Base-by-base conservation (phyloP, 2,797 vertebrate species). In the Microctenopoma lineatum region DNA sequence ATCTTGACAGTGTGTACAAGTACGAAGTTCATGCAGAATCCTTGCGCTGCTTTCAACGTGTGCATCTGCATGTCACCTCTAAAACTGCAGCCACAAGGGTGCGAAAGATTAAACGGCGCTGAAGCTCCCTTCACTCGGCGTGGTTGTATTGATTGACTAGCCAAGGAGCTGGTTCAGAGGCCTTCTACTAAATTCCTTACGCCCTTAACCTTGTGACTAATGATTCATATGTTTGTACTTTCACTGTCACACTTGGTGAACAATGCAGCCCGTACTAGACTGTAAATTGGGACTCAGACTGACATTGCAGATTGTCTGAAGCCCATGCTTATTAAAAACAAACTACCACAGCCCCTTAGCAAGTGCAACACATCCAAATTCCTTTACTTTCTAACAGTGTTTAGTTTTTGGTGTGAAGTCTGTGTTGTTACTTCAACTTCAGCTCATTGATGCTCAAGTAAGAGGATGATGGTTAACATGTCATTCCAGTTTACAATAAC, bases 191-290 rank as follows among this genome's bases (percentile, higher is more conserved):
- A 48, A 58, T 42, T 29, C 27, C 18, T 27, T 10, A 25, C 47
- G 60, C 26, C 41, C 8, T 42, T 67, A 45, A 64, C 34, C 46
- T 51, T 70, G 42, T 52, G 36, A 32, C 59, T 53, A 59, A 68
- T 72, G 26, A 47, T 44, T 47, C 21, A 21, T 44, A 6, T 54
- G 5, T 44, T 7, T 54, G 7, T 52, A 7, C 50, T 45, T 32
- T 12, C 21, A 57, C 38, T 44, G 52, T 42, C 39, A 63, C 38
- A 36, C 32, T 45, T 18, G 54, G 15, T 58, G 21, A 76, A 66
- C 63, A 62, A 76, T 66, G 47, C 38, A 59, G 52, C 34, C 51
- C 4, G 25, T 34, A 25, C 14, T 10, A 10, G 53, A 48, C 34
- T 10, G 3, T 53, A 68, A 66, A 52, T 61, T 18, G 16, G 21